These are phyloP conservation scores for Propithecus coquereli DNA, from an alignment of 2,113 vertebrate genomes.

Conservation along the genomic window DNA sequence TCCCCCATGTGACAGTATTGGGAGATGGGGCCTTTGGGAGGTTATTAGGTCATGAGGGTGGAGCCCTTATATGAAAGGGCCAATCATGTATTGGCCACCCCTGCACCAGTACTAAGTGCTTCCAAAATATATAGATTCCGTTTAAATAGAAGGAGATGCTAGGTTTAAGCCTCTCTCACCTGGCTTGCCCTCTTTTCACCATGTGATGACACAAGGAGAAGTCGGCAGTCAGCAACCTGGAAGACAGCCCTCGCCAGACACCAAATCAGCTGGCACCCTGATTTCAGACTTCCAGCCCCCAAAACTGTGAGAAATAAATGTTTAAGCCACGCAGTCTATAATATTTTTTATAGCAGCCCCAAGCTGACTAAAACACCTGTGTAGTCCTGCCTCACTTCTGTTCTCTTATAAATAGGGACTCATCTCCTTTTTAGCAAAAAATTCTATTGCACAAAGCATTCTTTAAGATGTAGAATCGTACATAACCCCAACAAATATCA, in stretches of 20 bases:
- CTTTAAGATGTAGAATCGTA: slow-evolving; percentile 5
- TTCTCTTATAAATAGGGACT: not conserved
- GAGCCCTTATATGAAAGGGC: not conserved
- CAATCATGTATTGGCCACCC: not conserved
- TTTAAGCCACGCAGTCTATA: not conserved
- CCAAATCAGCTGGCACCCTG: not conserved
- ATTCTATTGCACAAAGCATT: not conserved
- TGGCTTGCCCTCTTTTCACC: not conserved
- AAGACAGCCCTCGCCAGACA: not conserved
- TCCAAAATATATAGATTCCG: not conserved
- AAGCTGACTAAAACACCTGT: not conserved
- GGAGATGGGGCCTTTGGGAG: not conserved
- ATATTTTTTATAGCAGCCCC: not conserved
- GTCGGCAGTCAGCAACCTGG: not conserved
- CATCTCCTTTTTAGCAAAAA: slow-evolving; percentile 3
- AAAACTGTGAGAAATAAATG: not conserved
- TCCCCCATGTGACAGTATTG: not conserved
- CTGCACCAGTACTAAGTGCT: not conserved
- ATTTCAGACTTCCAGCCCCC: not conserved
- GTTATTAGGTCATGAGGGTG: not conserved
- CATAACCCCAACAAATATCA: not conserved
- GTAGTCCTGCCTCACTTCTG: not conserved
- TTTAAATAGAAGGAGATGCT: not conserved
- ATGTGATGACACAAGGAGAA: not conserved
- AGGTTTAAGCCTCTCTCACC: not conserved